A percentile compares a stretch with the other conserved stretches of the same genome.
Evolutionary conservation across 2,888 invertebrate species (phyloP).

Genomic region (Papilio demoleus): DNA sequence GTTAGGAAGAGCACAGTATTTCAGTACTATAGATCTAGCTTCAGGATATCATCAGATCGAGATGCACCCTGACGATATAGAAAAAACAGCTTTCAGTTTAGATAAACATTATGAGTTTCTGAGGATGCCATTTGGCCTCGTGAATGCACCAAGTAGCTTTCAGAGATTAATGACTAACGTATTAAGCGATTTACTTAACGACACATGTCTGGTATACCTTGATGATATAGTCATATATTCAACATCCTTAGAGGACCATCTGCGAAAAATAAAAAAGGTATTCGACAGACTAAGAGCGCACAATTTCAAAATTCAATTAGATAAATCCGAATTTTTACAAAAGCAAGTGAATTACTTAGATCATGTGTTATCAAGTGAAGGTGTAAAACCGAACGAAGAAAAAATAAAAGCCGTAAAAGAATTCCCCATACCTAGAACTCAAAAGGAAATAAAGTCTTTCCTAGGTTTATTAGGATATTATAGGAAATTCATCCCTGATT

Average conservation of each 20-base stretch:
- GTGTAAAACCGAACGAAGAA: constrained; percentile 52
- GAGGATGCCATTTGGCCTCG: not conserved
- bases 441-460: constrained; percentile 51
- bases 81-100: constrained; percentile 1
- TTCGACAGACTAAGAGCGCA: constrained; percentile 18
- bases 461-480: constrained; percentile 51
- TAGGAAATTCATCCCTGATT: constrained; percentile 47
- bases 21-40: constrained; percentile 5
- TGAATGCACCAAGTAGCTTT: not conserved
- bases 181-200: not conserved
- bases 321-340: constrained; percentile 41
- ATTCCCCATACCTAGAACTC: constrained; percentile 48
- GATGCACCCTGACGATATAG: constrained; percentile 2
- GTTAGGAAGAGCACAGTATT: constrained; percentile 4
- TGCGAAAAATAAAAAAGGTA: too few relatives aligned
- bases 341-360: constrained; percentile 53
- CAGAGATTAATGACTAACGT: not conserved
- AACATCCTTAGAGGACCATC: not conserved
- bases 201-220: not conserved
- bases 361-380: constrained; percentile 51
- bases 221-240: not conserved
- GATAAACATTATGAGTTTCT: constrained; percentile 9
- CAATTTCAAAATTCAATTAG: constrained; percentile 43
- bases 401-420: constrained; percentile 46
- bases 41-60: not conserved